Evolutionary conservation across 2,113 vertebrate genomes (phyloP).

Genomic region (Neolamprologus variostigma): DNA sequence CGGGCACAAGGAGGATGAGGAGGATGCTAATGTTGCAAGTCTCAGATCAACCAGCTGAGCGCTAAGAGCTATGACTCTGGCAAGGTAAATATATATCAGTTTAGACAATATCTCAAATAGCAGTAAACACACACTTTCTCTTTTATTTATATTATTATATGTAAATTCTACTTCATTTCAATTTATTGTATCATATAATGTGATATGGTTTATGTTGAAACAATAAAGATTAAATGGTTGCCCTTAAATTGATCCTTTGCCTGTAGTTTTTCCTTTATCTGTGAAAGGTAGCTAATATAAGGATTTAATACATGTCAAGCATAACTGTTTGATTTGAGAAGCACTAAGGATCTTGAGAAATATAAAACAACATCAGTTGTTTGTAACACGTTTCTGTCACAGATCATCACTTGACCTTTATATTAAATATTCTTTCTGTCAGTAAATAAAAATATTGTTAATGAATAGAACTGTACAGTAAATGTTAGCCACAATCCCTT

Average conservation of each 20-base stretch:
- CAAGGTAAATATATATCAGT: neutral
- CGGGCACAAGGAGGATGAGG: neutral
- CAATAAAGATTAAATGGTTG: neutral
- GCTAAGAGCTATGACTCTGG: neutral
- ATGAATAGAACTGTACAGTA: neutral
- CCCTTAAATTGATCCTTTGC: neutral
- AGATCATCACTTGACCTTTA: neutral
- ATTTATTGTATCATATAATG: neutral
- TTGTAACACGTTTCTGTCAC: neutral
- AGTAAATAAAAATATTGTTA: neutral
- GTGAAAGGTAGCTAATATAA: neutral
- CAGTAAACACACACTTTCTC: neutral
- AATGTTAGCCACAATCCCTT: neutral
- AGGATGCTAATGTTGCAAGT: neutral
- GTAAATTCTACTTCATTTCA: fast-evolving
- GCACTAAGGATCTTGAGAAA: neutral
- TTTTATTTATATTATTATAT: neutral
- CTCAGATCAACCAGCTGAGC: neutral
- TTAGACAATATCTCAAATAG: neutral
- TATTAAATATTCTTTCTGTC: neutral
- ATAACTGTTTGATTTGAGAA: neutral
- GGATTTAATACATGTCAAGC: neutral
- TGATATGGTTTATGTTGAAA: neutral
- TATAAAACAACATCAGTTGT: neutral
- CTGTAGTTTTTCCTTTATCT: neutral